Base-by-base conservation (phyloP, 2,113 vertebrate species). In the Scartelaos histophorus region DNA sequence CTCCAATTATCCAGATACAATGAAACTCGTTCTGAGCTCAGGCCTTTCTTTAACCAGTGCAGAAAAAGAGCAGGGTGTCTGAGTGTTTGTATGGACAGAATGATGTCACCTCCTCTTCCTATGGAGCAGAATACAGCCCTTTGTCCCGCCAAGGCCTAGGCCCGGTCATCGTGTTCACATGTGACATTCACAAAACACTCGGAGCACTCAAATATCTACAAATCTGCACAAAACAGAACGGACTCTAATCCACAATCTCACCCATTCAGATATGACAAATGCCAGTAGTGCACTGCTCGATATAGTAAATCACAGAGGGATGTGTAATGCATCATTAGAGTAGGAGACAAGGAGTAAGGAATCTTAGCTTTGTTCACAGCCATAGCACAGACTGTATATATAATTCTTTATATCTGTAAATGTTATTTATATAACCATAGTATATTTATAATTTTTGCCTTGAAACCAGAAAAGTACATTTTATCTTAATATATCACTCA, bases 71-170 rank as follows among this genome's bases (percentile, higher is more conserved):
- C 49, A 79, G 82, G 89, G 85, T 87, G 78, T 86, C 86, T 74
- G 76, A 84, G 65, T 64, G 78, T 92, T 88, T 89, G 79, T 88
- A 83, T 86, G 83, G 79, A 83, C 85, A 82, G 51, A 67, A 88
- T 93, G 90, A 93, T 89, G 89, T 93, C 92, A 93, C 90, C 74
- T 89, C 90, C 86, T 86, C 74, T 88, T 93, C 92, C 92, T 89
- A 75, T 89, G 87, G 80, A 76, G 87, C 78, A 93, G 88, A 91
- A 93, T 91, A 89, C 87, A 80, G 74, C 79, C 56, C 88, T 91
- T 92, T 93, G 91, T 93, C 87, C 83, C 76, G 67, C 69, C 0
- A 77, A 83, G 87, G 84, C 81, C 54, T 51, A 29, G 67, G 81
- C 81, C 75, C 51, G 66, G 82, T 88, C 80, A 86, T 79, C 69